phyloP scores from a whole-genome alignment of 2,888 invertebrate species.

The Eristalis intricaria region DNA sequence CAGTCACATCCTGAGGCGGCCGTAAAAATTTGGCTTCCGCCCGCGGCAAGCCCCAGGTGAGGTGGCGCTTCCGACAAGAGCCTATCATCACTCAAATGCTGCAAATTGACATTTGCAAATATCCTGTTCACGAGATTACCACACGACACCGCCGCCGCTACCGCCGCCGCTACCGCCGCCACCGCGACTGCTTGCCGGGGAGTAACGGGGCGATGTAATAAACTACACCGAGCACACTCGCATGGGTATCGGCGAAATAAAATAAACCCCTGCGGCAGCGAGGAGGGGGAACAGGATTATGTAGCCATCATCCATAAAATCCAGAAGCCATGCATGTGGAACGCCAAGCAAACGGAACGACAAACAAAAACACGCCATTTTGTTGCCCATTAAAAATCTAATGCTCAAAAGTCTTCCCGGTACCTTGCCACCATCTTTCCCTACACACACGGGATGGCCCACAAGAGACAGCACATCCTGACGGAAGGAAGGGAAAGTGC shows the following conservation, averaged over 20 bases:
- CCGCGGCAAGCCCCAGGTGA: slow-evolving; percentile 5
- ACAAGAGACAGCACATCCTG: neutral
- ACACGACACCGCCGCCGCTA: neutral
- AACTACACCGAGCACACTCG: slow-evolving; percentile 11
- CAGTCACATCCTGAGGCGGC: slow-evolving; percentile 24
- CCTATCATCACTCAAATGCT: slow-evolving; percentile 57
- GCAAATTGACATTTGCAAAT: slow-evolving; percentile 64
- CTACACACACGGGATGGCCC: neutral
- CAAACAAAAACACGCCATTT: slow-evolving; percentile 58
- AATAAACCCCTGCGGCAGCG: slow-evolving; percentile 20
- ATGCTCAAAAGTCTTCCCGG: slow-evolving; percentile 40
- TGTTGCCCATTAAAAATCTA: slow-evolving; percentile 52
- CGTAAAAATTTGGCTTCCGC: slow-evolving; percentile 15
- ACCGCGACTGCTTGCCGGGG: too few relatives aligned
- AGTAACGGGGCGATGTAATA: slow-evolving; percentile 29
- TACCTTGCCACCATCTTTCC: neutral
- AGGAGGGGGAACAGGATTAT: neutral
- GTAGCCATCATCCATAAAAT: slow-evolving; percentile 17
- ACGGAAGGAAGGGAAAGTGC: slow-evolving; percentile 15
- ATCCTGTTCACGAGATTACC: slow-evolving; percentile 51
- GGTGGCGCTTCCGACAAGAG: slow-evolving; percentile 16
- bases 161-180: too few relatives aligned
- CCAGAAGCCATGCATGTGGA: neutral
- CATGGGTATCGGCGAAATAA: slow-evolving; percentile 18
- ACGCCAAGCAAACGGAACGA: slow-evolving; percentile 6